These are phyloP conservation scores for Sinocyclocheilus anophthalmus DNA, from an alignment of 2,113 vertebrate species.

Conservation along the genomic window DNA sequence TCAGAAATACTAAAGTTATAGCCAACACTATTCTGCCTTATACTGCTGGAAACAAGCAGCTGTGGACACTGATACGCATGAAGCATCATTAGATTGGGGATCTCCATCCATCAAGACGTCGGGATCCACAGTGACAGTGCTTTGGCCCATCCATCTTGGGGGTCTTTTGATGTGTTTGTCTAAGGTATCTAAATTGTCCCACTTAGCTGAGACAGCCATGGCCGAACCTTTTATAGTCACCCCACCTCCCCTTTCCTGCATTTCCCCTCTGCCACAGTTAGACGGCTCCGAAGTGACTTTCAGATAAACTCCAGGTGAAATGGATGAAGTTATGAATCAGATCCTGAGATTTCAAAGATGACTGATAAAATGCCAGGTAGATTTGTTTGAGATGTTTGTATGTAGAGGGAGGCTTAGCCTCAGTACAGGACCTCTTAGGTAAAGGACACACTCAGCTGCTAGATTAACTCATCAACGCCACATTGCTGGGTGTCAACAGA, in stretches of 20 bases:
- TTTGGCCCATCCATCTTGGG: constrained; percentile 1
- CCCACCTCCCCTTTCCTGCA: constrained; percentile 4
- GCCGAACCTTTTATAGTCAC: constrained; percentile 52
- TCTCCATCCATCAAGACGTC: constrained; percentile 34
- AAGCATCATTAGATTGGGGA: constrained; percentile 29
- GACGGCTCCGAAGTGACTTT: not conserved
- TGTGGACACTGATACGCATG: constrained; percentile 2
- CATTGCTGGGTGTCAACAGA: constrained; percentile 84
- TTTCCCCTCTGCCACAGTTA: not conserved
- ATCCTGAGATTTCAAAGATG: not conserved
- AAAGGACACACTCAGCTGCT: constrained; percentile 83
- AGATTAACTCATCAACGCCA: constrained; percentile 83
- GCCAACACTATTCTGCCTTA: constrained; percentile 58
- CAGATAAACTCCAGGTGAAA: constrained; percentile 1
- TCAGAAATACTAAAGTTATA: constrained; percentile 67
- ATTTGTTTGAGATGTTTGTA: not conserved
- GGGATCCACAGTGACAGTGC: constrained; percentile 4
- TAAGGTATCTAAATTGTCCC: constrained; percentile 47
- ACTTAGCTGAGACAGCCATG: constrained; percentile 48
- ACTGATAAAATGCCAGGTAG: not conserved
- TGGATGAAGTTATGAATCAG: not conserved
- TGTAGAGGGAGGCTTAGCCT: not conserved
- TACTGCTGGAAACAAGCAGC: constrained; percentile 27
- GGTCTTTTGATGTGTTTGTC: constrained; percentile 50
- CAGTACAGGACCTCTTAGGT: constrained; percentile 58